Conservation (phyloP, 2,113 vertebrate species). For the Seriola aureovittata region DNA sequence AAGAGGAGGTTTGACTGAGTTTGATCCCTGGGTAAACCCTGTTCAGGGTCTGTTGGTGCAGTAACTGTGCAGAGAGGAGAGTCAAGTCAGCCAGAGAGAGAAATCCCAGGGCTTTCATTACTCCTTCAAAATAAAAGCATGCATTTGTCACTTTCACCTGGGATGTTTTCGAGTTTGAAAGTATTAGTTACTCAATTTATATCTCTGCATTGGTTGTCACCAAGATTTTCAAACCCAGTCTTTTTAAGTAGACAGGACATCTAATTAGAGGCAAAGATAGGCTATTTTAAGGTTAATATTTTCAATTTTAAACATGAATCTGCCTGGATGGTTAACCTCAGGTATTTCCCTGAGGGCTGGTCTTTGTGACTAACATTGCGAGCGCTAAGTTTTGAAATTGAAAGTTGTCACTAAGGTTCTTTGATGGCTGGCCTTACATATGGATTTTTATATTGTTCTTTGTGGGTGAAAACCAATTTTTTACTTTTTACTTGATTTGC, state of each 20-base stretch:
- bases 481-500: too few species aligned
- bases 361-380: not conserved
- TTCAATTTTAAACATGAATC: too few species aligned
- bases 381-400: not conserved
- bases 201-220: too few species aligned
- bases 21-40: slow-evolving; percentile 39
- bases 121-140: slow-evolving; percentile 60
- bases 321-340: too few species aligned
- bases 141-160: too few species aligned
- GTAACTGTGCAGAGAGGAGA: not conserved
- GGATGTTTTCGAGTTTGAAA: not conserved
- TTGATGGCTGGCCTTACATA: too few species aligned
- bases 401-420: too few species aligned
- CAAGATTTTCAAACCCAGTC: too few species aligned
- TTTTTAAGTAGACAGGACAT: too few species aligned
- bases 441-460: not conserved
- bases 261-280: not conserved
- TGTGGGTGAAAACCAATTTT: not conserved
- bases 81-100: not conserved
- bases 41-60: not conserved
- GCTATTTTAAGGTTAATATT: too few species aligned
- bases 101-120: fast-evolving
- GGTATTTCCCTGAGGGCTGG: too few species aligned
- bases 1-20: not conserved
- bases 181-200: not conserved